Percentiles rank a stretch among this genome's conserved stretches.
These are phyloP conservation scores for Hycleus cichorii DNA, from an alignment of 1,140 invertebrate genomes.

Conservation along the genomic window DNA sequence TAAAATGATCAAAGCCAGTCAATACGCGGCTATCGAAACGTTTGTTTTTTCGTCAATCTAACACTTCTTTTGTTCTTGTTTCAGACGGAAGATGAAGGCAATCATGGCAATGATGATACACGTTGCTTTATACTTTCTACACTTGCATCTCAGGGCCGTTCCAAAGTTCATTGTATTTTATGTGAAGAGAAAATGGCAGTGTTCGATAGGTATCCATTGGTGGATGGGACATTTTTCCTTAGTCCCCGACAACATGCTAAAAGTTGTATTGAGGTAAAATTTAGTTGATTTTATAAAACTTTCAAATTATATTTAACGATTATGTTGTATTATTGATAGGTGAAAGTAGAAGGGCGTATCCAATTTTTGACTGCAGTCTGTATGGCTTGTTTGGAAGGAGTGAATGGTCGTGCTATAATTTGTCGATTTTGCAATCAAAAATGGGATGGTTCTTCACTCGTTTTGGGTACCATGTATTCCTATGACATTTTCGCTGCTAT, in stretches of 20 bases:
- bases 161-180: constrained; percentile 76
- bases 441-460: constrained; percentile 89
- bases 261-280: constrained; percentile 71
- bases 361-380: constrained; percentile 91
- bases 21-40: too few relatives aligned
- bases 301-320: not conserved
- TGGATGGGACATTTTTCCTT: constrained; percentile 96
- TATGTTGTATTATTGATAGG: constrained; percentile 47
- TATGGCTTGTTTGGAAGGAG: constrained; percentile 83
- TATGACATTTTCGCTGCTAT: constrained; percentile 96
- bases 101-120: constrained; percentile 95
- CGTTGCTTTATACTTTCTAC: constrained; percentile 87
- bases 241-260: constrained; percentile 83
- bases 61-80: constrained; percentile 42
- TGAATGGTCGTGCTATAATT: constrained; percentile 60
- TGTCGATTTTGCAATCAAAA: constrained; percentile 76
- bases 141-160: constrained; percentile 75
- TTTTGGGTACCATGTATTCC: constrained; percentile 94
- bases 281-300: not conserved
- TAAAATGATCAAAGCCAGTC: constrained; percentile 7
- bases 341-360: constrained; percentile 78
- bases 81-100: constrained; percentile 95
- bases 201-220: constrained; percentile 92
- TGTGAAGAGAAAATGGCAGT: constrained; percentile 84
- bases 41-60: too few relatives aligned